Percentiles rank a stretch among this genome's conserved stretches.
These are phyloP conservation scores for Dyspetes luteomarginatus DNA, from an alignment of 2,888 invertebrate species.

Conservation along the genomic window DNA sequence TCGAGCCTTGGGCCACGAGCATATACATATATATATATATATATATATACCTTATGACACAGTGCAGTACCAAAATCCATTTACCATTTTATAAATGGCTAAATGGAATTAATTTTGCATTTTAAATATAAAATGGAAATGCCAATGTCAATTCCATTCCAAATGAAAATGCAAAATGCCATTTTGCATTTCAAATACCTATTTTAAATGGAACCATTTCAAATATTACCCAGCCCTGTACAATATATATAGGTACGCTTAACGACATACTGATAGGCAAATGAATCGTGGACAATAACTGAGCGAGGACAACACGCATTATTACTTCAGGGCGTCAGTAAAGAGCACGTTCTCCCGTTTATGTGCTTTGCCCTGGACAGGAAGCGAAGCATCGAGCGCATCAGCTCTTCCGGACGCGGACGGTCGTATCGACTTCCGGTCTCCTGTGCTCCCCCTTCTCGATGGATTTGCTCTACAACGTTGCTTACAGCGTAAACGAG, in stretches of 20 bases:
- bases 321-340: not conserved
- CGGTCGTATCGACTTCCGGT: constrained; percentile 74
- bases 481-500: constrained; percentile 39
- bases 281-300: too few species aligned
- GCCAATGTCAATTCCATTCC: too few species aligned
- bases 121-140: too few species aligned
- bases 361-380: constrained; percentile 65
- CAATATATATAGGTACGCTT: not conserved
- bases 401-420: constrained; percentile 76
- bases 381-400: constrained; percentile 77
- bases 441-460: constrained; percentile 61
- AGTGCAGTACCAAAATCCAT: too few species aligned
- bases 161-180: too few species aligned
- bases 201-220: too few species aligned
- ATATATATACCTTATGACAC: too few species aligned
- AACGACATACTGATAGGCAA: not conserved
- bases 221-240: too few species aligned
- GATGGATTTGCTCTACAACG: constrained; percentile 37
- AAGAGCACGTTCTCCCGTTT: not conserved
- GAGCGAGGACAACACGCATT: not conserved
- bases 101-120: too few species aligned
- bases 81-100: too few species aligned
- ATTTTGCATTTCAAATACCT: too few species aligned
- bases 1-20: not conserved
- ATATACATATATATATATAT: not conserved